A percentile compares a stretch with the other conserved stretches of the same genome.
Evolutionary conservation across 2,888 invertebrate genomes (phyloP).

Genomic region (Nasonia oneida): DNA sequence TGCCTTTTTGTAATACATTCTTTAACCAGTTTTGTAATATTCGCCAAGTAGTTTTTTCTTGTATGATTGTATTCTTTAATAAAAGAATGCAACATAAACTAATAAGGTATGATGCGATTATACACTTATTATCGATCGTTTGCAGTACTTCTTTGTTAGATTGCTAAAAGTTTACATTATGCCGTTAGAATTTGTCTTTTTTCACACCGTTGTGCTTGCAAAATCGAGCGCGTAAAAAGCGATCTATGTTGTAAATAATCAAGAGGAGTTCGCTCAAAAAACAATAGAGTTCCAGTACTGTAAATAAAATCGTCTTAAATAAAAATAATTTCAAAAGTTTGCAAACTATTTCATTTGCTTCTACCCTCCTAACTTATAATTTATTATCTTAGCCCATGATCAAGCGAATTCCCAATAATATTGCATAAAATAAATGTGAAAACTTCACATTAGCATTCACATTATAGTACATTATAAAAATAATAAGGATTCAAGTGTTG

Average conservation of each 20-base stretch:
- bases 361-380: too few relatives aligned
- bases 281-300: slow-evolving; percentile 41
- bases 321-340: neutral
- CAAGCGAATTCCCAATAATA: too few relatives aligned
- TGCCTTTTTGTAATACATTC: slow-evolving; percentile 51
- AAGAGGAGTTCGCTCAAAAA: slow-evolving; percentile 34
- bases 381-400: too few relatives aligned
- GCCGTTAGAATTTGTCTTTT: neutral
- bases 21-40: slow-evolving; percentile 35
- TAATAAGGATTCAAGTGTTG: slow-evolving; percentile 13
- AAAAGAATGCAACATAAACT: slow-evolving; percentile 1
- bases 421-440: too few relatives aligned
- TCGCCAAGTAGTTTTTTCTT: neutral
- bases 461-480: slow-evolving; percentile 4
- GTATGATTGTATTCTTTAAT: neutral
- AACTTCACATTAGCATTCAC: too few relatives aligned
- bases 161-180: neutral
- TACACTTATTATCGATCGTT: neutral
- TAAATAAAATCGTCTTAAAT: slow-evolving; percentile 49
- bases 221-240: slow-evolving; percentile 20
- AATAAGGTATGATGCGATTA: neutral
- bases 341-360: neutral
- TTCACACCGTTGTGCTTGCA: neutral
- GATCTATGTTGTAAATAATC: slow-evolving; percentile 49
- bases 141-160: neutral